phyloP scores from a whole-genome alignment of 2,113 vertebrate species.

The Callopanchax toddi region DNA sequence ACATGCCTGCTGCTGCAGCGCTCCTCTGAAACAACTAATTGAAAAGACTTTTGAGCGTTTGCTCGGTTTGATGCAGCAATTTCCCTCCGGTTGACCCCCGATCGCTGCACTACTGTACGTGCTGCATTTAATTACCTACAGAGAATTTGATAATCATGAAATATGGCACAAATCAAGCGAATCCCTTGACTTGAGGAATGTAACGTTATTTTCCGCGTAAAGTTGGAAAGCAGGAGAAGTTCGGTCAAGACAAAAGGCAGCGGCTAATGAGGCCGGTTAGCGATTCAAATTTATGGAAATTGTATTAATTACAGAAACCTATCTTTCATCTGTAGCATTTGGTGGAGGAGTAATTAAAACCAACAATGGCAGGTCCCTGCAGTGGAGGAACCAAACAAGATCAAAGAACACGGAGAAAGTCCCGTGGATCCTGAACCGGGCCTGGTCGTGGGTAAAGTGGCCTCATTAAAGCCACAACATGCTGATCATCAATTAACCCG shows the following conservation, averaged over 20 bases:
- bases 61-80: slow-evolving; percentile 63
- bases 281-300: slow-evolving; percentile 99
- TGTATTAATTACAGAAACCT: slow-evolving; percentile 99
- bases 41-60: slow-evolving; percentile 65
- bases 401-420: slow-evolving; percentile 92
- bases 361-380: slow-evolving; percentile 93
- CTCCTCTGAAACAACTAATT: slow-evolving; percentile 73
- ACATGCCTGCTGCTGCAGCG: slow-evolving; percentile 43
- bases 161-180: slow-evolving; percentile 78
- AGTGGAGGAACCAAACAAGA: slow-evolving; percentile 86
- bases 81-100: slow-evolving; percentile 78
- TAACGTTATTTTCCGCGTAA: slow-evolving; percentile 63
- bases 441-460: slow-evolving; percentile 89
- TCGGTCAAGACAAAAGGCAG: slow-evolving; percentile 90
- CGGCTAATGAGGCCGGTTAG: slow-evolving; percentile 97
- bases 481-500: slow-evolving; percentile 99
- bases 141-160: slow-evolving; percentile 80
- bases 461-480: slow-evolving; percentile 93
- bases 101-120: slow-evolving; percentile 65
- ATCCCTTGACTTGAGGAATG: slow-evolving; percentile 64
- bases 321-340: slow-evolving; percentile 98
- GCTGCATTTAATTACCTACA: slow-evolving; percentile 76
- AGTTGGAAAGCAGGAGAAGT: slow-evolving; percentile 84
- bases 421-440: slow-evolving; percentile 86
- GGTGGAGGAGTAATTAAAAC: slow-evolving; percentile 98